Evolutionary conservation across 2,797 vertebrate genomes (phyloP), one percentile per base, ranked within the genome.

Genomic region (Selene dorsalis): DNA sequence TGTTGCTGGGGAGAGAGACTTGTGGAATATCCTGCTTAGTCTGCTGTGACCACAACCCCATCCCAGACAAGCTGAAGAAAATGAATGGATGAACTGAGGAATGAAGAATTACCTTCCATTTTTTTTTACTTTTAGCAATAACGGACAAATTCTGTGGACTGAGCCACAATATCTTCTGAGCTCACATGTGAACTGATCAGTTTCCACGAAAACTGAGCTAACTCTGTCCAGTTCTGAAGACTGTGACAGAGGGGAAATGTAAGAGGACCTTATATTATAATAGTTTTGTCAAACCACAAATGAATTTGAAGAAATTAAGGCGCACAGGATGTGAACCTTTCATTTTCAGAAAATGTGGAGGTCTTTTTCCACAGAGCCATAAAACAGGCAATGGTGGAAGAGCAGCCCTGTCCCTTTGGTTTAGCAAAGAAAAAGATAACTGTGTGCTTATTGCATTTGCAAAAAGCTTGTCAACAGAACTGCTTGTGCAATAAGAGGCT

Each of bases 371-470:
- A 26, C 47, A 57, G 30, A 73, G 57, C 47, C 35, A 59, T 18
- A 52, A 64, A 78, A 82, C 17, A 48, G 63, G 59, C 55, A 11
- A 24, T 35, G 53, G 50, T 59, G 22, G 7, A 73, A 59, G 4
- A 77, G 61, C 75, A 84, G 73, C 45, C 64, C 53, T 52, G 65
- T 69, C 53, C 48, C 41, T 80, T 41, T 2, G 39, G 52, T 56
- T 57, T 48, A 30, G 50, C 58, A 77, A 55, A 75, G 8, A 73
- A 45, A 77, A 79, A 57, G 2, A 35, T 60, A 67, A 14, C 58
- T 84, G 65, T 75, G 60, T 43, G 20, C 26, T 83, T 67, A 74
- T 68, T 41, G 22, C 52, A 71, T 69, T 81, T 60, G 22, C 59
- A 66, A 48, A 41, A 24, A 73, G 59, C 62, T 70, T 71, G 65